Evolutionary conservation across 2,888 invertebrate species (phyloP).

Genomic region (Cantharis lateralis): DNA sequence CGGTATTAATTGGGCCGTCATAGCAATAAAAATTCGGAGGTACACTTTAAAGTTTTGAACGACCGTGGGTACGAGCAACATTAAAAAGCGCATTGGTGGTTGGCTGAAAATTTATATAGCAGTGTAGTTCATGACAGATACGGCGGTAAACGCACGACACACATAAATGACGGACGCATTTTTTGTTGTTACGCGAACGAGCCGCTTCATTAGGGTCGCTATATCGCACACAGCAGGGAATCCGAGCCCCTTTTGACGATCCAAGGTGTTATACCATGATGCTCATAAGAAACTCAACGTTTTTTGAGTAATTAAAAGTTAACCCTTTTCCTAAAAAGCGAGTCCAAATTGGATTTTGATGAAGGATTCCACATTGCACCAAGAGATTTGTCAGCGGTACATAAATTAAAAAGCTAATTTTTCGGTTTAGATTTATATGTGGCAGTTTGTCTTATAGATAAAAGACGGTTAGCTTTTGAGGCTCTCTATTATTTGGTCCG

Average conservation of each 20-base stretch:
- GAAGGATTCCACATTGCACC: constrained; percentile 3
- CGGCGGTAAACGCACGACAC: constrained; percentile 28
- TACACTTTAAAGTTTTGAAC: constrained; percentile 11
- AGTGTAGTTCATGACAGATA: constrained; percentile 26
- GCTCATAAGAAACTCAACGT: constrained; percentile 14
- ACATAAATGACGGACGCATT: constrained; percentile 26
- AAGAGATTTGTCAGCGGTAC: constrained; percentile 38
- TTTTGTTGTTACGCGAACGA: constrained; percentile 45
- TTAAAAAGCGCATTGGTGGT: constrained; percentile 2
- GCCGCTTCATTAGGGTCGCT: constrained; percentile 50
- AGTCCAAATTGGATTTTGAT: constrained; percentile 8
- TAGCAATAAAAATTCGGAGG: constrained; percentile 31
- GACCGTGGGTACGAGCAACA: background rate
- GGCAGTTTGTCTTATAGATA: constrained; percentile 40
- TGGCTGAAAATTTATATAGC: constrained; percentile 23
- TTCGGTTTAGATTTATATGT: constrained; percentile 38
- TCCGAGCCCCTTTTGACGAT: constrained; percentile 29
- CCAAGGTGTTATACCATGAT: constrained; percentile 19
- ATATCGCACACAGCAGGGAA: constrained; percentile 41
- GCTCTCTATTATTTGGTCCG: constrained; percentile 28
- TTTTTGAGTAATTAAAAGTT: constrained; percentile 24
- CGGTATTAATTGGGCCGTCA: constrained; percentile 36
- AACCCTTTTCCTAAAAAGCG: constrained; percentile 16
- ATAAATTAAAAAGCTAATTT: constrained; percentile 41
- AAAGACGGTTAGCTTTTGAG: constrained; percentile 20